Evolutionary conservation across 2,888 invertebrate genomes (phyloP), one percentile per base, ranked within the genome.

Genomic region (Caenorhabditis macrosperma): DNA sequence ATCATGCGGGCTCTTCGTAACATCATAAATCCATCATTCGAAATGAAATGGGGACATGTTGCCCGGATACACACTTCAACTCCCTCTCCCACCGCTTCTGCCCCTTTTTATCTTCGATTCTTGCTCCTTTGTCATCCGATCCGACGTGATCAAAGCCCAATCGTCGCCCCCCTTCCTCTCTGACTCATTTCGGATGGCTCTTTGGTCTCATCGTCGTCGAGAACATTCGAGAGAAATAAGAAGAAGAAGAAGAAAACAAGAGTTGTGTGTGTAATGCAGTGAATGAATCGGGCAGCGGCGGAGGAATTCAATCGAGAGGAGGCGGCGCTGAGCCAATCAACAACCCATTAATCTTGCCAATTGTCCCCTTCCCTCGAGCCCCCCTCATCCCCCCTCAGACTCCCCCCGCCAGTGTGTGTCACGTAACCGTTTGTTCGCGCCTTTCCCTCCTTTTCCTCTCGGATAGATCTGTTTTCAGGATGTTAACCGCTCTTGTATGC

Each of bases 281-380:
- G 38, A 38, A 38, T 38, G 15, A 38, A 38, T 38, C 38, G 38
- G 38, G 38, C 12, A 33, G 10, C 6, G 10, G 33, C 33, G 6
- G 38, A n/a, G n/a, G n/a, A n/a, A n/a, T n/a, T n/a, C n/a, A n/a
- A 38, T 38, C 38, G 38, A 38, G 38, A 38, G 15, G 38, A 38
- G 38, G 38, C 38, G 38, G 38, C 38, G 15, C 38, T 38, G 9
- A 5, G 15, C 2, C 48, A 35, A 78, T 78, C 64, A 72, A 71
- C 79, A 79, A 79, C 61, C 35, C 74, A 79, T 79, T 79, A 50
- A 69, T 79, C 79, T 79, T 79, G 68, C 63, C 79, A 79, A 74
- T 74, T 79, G 79, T 57, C 64, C 52, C 38, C 60, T 46, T 52
- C 17, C 44, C 54, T 46, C 64, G 64, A 50, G 41, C 28, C 24